Base-by-base conservation (phyloP, 2,888 invertebrate genomes). In the Atrina japonica region DNA sequence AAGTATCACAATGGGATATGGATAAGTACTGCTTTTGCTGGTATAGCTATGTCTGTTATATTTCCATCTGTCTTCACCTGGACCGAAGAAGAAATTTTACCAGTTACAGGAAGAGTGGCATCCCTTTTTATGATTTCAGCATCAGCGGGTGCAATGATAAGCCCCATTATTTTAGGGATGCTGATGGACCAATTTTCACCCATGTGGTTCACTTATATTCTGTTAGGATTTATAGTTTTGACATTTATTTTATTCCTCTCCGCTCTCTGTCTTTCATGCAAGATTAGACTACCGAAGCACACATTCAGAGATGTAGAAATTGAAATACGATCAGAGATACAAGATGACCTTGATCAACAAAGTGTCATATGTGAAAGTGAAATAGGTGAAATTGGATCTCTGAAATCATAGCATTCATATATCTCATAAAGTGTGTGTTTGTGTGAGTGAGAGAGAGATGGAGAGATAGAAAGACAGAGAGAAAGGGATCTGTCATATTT, bases 21-120 rank as follows among this genome's bases (percentile, higher is more conserved):
- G 82, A 47, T 76, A 6, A 75, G 70, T 45, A 70, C 78, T 18
- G 70, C 70, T 3, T 50, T 74, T 3, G 70, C 70, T 7, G 82
- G 82, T 5, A 73, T 78, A 59, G 74, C 77, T 1, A 76, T 80
- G 68, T 81, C 81, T 1, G 68, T 80, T 3, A 66, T 81, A 25
- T 80, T 80, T 45, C 80, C 82, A 1, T 73, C 76, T 52, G 66
- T 80, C 11, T 77, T 81, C 41, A 76, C 78, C 0, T 82, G 79
- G 81, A 78, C 82, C 0, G 80, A 82, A 41, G 77, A 81, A 69
- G 67, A 73, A 25, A 73, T 82, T 21, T 41, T 81, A 23, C 65
- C 70, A 25, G 78, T 82, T 0, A 75, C 78, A 1, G 80, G 81
- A 6, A 78, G 70, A 60, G 64, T 82, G 3, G 71, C 80, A 0